Conservation (phyloP, 2,113 vertebrate genomes). For the Hypocryptadius cinnamomeus region DNA sequence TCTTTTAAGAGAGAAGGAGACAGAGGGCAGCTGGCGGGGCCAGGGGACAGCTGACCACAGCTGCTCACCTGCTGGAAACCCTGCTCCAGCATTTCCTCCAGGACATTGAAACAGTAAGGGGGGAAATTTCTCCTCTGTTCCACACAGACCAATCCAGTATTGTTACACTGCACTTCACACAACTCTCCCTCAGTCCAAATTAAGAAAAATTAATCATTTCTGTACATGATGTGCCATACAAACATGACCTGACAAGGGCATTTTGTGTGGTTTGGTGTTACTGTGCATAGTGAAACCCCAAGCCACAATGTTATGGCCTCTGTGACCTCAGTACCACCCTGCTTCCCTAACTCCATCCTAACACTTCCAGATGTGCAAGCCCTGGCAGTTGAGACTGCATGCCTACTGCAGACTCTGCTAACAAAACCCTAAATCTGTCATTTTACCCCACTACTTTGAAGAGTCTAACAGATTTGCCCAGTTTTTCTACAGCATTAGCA, state of each 20-base stretch:
- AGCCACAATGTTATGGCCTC: neutral
- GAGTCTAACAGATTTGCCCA: neutral
- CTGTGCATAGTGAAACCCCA: neutral
- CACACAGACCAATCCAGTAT: neutral
- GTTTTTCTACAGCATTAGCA: neutral
- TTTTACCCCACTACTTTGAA: neutral
- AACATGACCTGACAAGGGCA: neutral
- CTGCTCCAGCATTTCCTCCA: neutral
- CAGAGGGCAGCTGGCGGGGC: neutral
- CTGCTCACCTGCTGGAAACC: neutral
- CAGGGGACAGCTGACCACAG: neutral
- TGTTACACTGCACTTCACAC: neutral
- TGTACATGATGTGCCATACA: too few species aligned
- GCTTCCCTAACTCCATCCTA: neutral
- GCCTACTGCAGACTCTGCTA: neutral
- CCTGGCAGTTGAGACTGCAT: neutral
- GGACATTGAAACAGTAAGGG: neutral
- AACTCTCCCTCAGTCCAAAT: neutral
- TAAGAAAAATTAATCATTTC: neutral
- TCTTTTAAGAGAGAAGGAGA: neutral
- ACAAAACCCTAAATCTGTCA: neutral
- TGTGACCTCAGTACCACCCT: neutral
- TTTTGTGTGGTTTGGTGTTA: neutral
- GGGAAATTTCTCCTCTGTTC: neutral
- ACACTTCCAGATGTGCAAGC: neutral